Percentiles rank a stretch among this genome's conserved stretches.
Conservation (phyloP, 1,140 invertebrate genomes). For the Scaptomyza graminum region DNA sequence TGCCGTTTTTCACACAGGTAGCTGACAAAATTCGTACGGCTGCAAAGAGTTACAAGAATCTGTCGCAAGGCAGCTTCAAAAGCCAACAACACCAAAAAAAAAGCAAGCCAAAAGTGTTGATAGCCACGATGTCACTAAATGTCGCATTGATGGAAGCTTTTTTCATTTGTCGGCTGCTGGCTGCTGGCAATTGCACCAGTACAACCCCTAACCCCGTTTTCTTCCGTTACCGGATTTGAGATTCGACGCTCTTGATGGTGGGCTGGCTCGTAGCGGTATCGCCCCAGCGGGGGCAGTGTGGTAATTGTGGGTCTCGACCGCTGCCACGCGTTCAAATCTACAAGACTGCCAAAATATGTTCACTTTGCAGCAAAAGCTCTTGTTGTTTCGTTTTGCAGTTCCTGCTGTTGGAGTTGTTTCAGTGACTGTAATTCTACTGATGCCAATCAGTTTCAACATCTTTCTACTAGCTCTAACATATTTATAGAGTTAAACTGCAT, state of each 20-base stretch:
- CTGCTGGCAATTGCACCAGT: too few species aligned
- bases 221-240: too few species aligned
- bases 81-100: constrained; percentile 11
- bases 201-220: background rate
- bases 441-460: background rate
- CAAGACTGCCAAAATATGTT: constrained; percentile 28
- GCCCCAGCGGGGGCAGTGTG: too few species aligned
- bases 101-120: constrained; percentile 73
- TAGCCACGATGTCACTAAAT: constrained; percentile 64
- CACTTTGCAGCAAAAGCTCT: constrained; percentile 22
- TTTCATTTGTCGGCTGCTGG: constrained; percentile 30
- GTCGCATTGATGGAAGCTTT: constrained; percentile 48
- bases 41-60: constrained; percentile 51
- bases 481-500: constrained; percentile 1
- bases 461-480: too few species aligned
- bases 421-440: constrained; percentile 1
- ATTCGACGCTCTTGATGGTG: background rate
- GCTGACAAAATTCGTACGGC: constrained; percentile 30
- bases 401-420: constrained; percentile 3
- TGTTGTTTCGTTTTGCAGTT: too few species aligned
- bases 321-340: constrained; percentile 64
- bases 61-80: constrained; percentile 12
- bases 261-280: background rate
- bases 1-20: constrained; percentile 42
- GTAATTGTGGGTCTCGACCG: constrained; percentile 66